A percentile compares a stretch with the other conserved stretches of the same genome.
These are phyloP conservation scores for Scomber japonicus DNA, from an alignment of 2,113 vertebrate genomes.

Conservation along the genomic window DNA sequence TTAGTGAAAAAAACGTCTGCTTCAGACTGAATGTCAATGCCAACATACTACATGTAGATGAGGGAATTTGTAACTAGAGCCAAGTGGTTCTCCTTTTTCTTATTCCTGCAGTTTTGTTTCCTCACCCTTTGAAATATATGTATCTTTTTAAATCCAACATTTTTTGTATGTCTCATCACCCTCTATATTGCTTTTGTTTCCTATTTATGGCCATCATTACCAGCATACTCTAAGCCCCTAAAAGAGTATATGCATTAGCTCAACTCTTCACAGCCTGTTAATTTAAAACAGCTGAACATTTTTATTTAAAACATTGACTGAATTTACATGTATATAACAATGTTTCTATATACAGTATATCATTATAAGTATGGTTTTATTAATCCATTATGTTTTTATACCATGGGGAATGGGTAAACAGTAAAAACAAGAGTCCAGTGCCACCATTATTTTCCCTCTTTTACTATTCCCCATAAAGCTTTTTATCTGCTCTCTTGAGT, in stretches of 20 bases:
- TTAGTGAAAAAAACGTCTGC: background rate
- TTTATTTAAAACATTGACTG: no score
- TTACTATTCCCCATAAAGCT: no score
- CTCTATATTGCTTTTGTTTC: background rate
- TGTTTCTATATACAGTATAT: no score
- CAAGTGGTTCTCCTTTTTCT: background rate
- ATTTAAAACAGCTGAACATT: background rate
- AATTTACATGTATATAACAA: no score
- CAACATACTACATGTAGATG: background rate
- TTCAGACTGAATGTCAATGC: background rate
- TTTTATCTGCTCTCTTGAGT: no score
- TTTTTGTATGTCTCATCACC: background rate
- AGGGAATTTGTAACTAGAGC: constrained; percentile 9
- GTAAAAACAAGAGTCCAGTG: background rate
- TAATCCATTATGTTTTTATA: no score
- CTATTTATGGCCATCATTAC: background rate
- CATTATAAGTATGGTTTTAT: no score
- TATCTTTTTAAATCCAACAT: background rate
- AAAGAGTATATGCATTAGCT: background rate
- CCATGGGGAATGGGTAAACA: no score
- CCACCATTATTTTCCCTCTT: background rate
- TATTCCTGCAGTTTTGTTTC: constrained; percentile 5
- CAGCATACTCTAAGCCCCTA: background rate
- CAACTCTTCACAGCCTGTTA: background rate
- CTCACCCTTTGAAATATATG: background rate